These are phyloP conservation scores for Labroides dimidiatus DNA, from an alignment of 2,797 vertebrate genomes.

Conservation along the genomic window DNA sequence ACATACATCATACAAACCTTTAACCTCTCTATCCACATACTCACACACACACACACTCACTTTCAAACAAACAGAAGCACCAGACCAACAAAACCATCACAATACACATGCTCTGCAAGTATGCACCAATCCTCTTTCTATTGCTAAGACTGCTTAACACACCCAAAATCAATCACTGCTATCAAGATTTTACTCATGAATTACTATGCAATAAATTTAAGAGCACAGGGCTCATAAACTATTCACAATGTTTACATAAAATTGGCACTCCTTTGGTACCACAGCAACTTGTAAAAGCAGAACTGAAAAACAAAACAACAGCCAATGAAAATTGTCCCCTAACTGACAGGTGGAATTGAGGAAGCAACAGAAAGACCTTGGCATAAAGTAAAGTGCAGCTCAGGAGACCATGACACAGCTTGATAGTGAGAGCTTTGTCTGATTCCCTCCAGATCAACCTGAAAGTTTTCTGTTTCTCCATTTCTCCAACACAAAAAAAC, in stretches of 20 bases:
- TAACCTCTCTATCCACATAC: background rate
- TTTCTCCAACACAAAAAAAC: no score
- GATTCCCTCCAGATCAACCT: conserved; percentile 21
- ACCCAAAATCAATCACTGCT: conserved; percentile 9
- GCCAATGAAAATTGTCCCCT: background rate
- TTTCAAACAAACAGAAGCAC: conserved; percentile 7
- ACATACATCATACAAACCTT: conserved; percentile 26
- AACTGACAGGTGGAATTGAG: conserved; percentile 4
- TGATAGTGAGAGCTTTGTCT: background rate
- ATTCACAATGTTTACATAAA: background rate
- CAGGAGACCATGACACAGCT: background rate
- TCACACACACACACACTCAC: conserved; percentile 11
- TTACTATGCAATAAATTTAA: conserved; percentile 8
- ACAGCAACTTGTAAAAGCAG: background rate
- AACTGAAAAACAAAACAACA: conserved; percentile 22
- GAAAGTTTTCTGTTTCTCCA: conserved; percentile 29
- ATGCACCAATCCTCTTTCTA: conserved; percentile 8
- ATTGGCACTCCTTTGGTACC: background rate
- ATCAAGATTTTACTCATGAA: background rate
- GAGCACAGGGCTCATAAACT: background rate
- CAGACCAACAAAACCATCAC: conserved; percentile 16
- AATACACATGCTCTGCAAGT: background rate
- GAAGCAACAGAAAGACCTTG: conserved; percentile 4
- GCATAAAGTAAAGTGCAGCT: conserved; percentile 8
- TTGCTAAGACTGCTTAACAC: conserved; percentile 13